Evolutionary conservation across 2,113 vertebrate genomes (phyloP).

Genomic region (Oceanites oceanicus): DNA sequence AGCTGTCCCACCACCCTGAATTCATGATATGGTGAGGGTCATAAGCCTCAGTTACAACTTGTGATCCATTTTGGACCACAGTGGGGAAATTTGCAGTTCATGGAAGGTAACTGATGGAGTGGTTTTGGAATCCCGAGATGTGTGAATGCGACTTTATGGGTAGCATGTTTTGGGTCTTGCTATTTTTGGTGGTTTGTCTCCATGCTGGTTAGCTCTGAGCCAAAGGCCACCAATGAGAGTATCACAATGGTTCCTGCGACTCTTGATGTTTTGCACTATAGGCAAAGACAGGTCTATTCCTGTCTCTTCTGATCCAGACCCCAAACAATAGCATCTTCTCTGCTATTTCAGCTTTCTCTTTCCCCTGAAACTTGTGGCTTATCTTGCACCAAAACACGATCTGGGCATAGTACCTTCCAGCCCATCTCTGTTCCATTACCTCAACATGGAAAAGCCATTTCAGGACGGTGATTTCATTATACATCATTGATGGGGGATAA

Average conservation of each 20-base stretch:
- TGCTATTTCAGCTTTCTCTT: background rate
- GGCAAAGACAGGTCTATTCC: background rate
- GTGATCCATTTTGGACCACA: background rate
- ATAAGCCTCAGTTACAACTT: background rate
- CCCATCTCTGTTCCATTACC: background rate
- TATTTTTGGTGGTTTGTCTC: background rate
- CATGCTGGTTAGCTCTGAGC: background rate
- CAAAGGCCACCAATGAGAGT: background rate
- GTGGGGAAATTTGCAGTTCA: background rate
- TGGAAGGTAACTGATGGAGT: background rate
- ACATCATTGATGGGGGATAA: constrained; percentile 19
- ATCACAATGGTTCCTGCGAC: rapidly evolving
- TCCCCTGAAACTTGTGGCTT: background rate
- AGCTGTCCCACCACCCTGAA: background rate
- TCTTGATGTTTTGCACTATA: background rate
- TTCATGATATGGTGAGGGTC: background rate
- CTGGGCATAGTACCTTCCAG: background rate
- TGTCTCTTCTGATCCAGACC: background rate
- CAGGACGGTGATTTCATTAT: background rate
- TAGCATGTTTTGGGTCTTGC: background rate
- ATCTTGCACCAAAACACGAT: background rate
- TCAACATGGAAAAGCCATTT: background rate
- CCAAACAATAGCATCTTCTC: background rate
- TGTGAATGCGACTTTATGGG: background rate
- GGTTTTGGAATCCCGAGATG: background rate